Evolutionary conservation across 1,140 invertebrate species (phyloP).

Genomic region (Odontomachus brunneus): DNA sequence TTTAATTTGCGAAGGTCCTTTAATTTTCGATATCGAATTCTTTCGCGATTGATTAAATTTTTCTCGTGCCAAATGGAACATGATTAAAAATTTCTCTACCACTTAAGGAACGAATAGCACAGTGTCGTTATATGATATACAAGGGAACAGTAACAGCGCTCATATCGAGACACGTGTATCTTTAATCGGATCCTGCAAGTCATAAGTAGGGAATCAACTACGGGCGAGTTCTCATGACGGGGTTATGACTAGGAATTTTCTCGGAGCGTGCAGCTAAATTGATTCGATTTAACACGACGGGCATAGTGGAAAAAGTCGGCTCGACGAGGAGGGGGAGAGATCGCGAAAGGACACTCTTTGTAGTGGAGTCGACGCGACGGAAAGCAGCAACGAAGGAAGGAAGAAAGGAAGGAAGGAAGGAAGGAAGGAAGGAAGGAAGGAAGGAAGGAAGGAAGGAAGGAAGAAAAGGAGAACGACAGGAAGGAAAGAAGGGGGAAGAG

Average conservation of each 20-base stretch:
- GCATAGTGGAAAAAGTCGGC: conserved; percentile 66
- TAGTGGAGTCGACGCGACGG: conserved; percentile 75
- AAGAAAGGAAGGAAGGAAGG: conserved; percentile 21
- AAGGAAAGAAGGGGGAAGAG: neutral
- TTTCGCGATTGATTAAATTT: neutral
- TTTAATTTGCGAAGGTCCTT: too few species aligned
- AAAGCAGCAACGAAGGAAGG: conserved; percentile 65
- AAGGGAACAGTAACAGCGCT: neutral
- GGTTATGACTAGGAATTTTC: conserved; percentile 56
- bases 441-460: neutral
- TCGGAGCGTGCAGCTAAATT: conserved; percentile 65
- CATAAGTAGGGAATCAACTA: conserved; percentile 19
- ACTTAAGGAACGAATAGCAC: neutral
- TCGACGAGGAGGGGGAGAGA: conserved; percentile 57
- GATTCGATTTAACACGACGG: conserved; percentile 72
- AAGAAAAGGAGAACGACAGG: neutral
- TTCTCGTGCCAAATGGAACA: too few species aligned
- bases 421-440: neutral
- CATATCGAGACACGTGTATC: neutral
- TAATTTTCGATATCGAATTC: neutral
- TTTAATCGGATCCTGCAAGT: neutral
- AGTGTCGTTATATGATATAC: neutral
- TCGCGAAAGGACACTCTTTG: conserved; percentile 60
- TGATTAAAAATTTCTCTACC: neutral
- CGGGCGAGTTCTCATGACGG: conserved; percentile 37